A percentile compares a stretch with the other conserved stretches of the same genome.
Evolutionary conservation across 1,140 invertebrate species (phyloP).

Genomic region (Zaprionus africanus): DNA sequence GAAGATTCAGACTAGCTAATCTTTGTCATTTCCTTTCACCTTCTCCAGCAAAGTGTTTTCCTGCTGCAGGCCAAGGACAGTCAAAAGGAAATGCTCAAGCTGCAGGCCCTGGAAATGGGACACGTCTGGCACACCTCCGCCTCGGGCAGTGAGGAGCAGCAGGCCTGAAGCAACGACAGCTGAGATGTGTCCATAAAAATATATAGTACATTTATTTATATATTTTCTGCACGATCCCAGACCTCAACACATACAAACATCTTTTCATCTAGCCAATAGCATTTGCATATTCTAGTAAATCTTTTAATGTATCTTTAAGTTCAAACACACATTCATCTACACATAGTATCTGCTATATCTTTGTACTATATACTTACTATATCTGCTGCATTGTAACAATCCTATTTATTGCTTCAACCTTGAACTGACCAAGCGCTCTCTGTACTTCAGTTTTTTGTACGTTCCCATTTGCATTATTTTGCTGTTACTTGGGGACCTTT

Average conservation of each 20-base stretch:
- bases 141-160: slow-evolving; percentile 65
- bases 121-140: slow-evolving; percentile 74
- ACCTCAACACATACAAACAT: slow-evolving; percentile 25
- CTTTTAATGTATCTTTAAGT: slow-evolving; percentile 21
- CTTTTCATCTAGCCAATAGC: slow-evolving; percentile 61
- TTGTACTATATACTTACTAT: background rate
- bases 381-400: slow-evolving; percentile 1
- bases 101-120: slow-evolving; percentile 77
- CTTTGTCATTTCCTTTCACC: background rate
- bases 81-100: slow-evolving; percentile 86
- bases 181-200: background rate
- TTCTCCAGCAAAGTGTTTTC: slow-evolving; percentile 89
- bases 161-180: slow-evolving; percentile 41
- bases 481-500: background rate
- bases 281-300: slow-evolving; percentile 50
- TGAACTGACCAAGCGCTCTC: slow-evolving; percentile 9
- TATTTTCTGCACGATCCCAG: background rate
- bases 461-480: slow-evolving; percentile 29
- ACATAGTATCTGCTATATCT: background rate
- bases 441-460: slow-evolving; percentile 52
- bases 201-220: slow-evolving; percentile 2
- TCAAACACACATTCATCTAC: slow-evolving; percentile 5
- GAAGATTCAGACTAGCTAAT: background rate
- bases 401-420: slow-evolving; percentile 5
- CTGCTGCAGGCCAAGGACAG: slow-evolving; percentile 91